Evolutionary conservation across 2,797 vertebrate genomes (phyloP), one percentile per base, ranked within the genome.

Genomic region (Adelosebastes latens): DNA sequence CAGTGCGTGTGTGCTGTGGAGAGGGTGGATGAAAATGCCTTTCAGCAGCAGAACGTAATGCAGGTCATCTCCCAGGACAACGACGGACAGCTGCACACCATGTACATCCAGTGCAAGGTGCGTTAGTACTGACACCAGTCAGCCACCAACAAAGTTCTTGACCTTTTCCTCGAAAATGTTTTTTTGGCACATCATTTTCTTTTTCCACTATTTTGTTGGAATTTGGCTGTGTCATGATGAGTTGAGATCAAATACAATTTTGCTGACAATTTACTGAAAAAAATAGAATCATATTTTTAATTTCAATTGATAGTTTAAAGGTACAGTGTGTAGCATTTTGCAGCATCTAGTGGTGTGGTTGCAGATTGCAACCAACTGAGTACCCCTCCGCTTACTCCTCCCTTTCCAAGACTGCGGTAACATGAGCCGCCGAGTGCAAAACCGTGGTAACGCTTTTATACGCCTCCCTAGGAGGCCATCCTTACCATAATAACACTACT

Each of bases 81-180:
- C 1, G 84, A 95, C 0, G 94, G 95, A 11, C 93, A 95, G 77
- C 93, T 94, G 80, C 94, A 94, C 91, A 97, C 95, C 85, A 96
- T 96, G 90, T 98, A 98, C 93, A 96, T 98, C 88, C 98, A 97
- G 88, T 98, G 98, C 93, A 98, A 98, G 97, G 98, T 98, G 79
- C 52, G 67, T 86, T 70, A 31, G 66, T 78, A 75, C 61, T 53
- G 74, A 66, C 77, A 53, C 32, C 46, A 62, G 52, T 24, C 79
- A 60, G 56, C 58, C 84, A 72, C 52, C 70, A 76, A 65, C 62
- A 29, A 55, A 73, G 42, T 22, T 55, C 55, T 64, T 68, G 8
- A 55, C 61, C 20, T 63, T 74, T 76, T 46, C 9, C 34, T 65
- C 0, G 61, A 5, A 52, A 63, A 31, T 7, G 2, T 2, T 6